These are phyloP conservation scores for Agrilus mali DNA, from an alignment of 2,888 invertebrate species.

Conservation along the genomic window DNA sequence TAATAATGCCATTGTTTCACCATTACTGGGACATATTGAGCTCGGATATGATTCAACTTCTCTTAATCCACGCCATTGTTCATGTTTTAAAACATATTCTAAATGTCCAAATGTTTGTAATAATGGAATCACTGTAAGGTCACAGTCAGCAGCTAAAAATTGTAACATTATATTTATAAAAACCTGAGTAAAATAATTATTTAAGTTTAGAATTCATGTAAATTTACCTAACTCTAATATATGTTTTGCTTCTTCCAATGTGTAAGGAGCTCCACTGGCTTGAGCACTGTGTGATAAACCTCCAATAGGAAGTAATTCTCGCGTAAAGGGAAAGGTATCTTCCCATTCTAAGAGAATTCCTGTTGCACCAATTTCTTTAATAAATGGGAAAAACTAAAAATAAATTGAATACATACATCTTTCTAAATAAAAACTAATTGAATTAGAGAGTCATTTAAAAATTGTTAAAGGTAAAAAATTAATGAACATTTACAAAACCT, in stretches of 20 bases:
- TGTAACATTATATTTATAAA: slow-evolving; percentile 1
- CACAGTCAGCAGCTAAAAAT: slow-evolving; percentile 43
- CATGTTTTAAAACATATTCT: slow-evolving; percentile 70
- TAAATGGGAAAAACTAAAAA: slow-evolving; percentile 44
- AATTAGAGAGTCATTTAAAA: too few relatives aligned
- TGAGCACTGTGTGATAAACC: slow-evolving; percentile 38
- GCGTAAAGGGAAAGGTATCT: slow-evolving; percentile 74
- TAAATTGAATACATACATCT: slow-evolving; percentile 3
- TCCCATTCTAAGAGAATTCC: slow-evolving; percentile 81
- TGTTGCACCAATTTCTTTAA: slow-evolving; percentile 60
- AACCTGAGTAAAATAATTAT: background rate
- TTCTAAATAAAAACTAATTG: background rate
- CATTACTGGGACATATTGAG: slow-evolving; percentile 61
- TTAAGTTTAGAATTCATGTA: background rate
- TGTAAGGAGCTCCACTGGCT: slow-evolving; percentile 49
- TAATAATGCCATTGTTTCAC: slow-evolving; percentile 47
- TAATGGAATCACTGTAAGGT: slow-evolving; percentile 61
- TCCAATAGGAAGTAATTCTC: slow-evolving; percentile 46
- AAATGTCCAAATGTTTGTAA: slow-evolving; percentile 83
- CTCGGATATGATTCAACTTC: slow-evolving; percentile 55
- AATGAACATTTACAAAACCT: too few relatives aligned
- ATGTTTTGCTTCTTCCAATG: slow-evolving; percentile 48
- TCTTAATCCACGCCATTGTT: slow-evolving; percentile 48
- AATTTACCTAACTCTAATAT: slow-evolving; percentile 43
- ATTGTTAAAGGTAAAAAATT: too few relatives aligned